Conservation (phyloP, 2,888 invertebrate species). For the Nomada flava region DNA sequence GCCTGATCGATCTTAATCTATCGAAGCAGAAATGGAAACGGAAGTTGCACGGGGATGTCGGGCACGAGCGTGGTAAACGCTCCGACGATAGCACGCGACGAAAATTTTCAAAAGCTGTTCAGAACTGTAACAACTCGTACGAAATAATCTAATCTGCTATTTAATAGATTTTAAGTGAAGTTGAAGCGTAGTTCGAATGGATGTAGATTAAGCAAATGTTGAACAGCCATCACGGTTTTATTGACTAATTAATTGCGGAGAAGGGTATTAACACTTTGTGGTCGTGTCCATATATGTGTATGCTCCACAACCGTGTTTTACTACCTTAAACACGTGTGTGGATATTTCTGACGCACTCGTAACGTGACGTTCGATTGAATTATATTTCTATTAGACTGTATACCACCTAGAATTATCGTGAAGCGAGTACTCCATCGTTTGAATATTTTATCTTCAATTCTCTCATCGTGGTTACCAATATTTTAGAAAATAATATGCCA, state of each 20-base stretch:
- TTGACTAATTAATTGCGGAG: not conserved
- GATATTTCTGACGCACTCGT: no score
- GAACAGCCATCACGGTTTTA: not conserved
- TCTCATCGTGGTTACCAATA: no score
- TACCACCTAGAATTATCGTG: no score
- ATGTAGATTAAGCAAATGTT: not conserved
- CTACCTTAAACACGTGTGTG: no score
- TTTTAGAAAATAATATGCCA: no score
- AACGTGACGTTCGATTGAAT: no score
- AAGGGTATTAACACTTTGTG: not conserved
- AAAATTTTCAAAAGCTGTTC: conserved; percentile 7
- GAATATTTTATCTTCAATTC: no score
- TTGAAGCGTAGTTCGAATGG: no score
- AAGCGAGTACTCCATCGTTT: no score
- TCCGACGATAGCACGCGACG: not conserved
- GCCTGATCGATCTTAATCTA: conserved; percentile 50
- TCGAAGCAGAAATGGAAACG: conserved; percentile 18
- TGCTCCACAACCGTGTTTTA: no score
- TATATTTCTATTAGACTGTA: no score
- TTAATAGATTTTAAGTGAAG: not conserved
- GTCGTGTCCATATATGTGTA: no score
- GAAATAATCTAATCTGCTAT: not conserved
- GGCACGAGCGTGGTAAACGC: not conserved
- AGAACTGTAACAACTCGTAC: not conserved
- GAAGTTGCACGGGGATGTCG: not conserved